Base-by-base conservation (phyloP, 2,797 vertebrate genomes). In the Phoeniculus purpureus region DNA sequence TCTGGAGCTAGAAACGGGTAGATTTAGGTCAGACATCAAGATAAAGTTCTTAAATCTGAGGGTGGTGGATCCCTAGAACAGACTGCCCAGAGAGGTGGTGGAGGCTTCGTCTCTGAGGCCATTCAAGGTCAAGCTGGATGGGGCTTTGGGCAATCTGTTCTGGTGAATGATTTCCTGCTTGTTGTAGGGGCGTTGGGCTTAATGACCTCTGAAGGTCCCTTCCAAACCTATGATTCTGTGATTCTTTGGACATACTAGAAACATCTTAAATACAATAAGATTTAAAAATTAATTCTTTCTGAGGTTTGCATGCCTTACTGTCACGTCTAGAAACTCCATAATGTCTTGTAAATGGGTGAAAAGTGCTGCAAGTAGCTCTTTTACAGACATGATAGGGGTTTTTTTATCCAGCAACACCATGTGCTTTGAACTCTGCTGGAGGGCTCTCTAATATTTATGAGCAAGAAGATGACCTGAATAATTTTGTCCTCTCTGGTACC, bases 371-470 rank as follows among this genome's bases (percentile, higher is more conserved):
- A 80, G 56, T 56, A 86, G 29, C 15, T 73, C 52, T 84, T 81
- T 73, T 60, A 86, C 52, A 83, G 62, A 81, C 58, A 48, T 15
- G 14, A 31, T 12, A 48, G 7, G 13, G 9, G 19, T n/a, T 10
- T 17, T 29, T 64, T 54, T 70, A 83, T 83, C 45, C 60, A 89
- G 61, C 64, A 91, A 23, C 54, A 91, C 37, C 22, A n/a, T 54
- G 34, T 74, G 48, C 83, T 95, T 94, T 91, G 86, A 92, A 91
- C 83, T 90, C 85, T 58, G 88, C 22, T 91, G 86, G 77, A 76
- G 54, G 27, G 34, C 47, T 60, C 31, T 89, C 74, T 62, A 84
- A 74, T 73, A 91, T 71, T 84, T 76, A 84, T 54, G 50, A 60
- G n/a, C 34, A 79, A 81, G 58, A 87, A 81, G 52, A 88, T 61